These are phyloP conservation scores for Cherax destructor DNA, from an alignment of 1,140 invertebrate genomes.

Conservation along the genomic window DNA sequence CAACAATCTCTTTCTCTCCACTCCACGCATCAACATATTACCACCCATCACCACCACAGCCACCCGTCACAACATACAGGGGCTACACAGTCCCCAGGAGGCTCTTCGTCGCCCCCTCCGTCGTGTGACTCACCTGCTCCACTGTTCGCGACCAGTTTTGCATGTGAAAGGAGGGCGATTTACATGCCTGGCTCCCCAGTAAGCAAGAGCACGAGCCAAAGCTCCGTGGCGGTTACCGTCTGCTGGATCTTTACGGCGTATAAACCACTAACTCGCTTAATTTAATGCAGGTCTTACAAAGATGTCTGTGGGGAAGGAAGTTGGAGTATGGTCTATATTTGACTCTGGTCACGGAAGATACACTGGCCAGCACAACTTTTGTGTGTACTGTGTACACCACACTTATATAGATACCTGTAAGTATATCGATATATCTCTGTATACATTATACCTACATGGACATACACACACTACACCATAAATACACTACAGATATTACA, in stretches of 20 bases:
- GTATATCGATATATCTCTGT: neutral
- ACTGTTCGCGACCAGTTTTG: neutral
- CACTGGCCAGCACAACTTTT: neutral
- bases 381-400: neutral
- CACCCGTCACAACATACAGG: neutral
- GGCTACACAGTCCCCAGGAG: neutral
- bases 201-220: neutral
- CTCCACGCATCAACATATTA: no score
- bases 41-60: neutral
- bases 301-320: neutral
- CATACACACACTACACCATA: no score
- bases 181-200: neutral
- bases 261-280: neutral
- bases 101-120: neutral
- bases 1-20: no score
- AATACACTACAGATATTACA: no score
- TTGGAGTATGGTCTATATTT: neutral
- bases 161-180: constrained; percentile 6
- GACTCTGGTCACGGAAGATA: neutral
- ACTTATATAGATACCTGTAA: neutral
- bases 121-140: neutral
- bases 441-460: neutral
- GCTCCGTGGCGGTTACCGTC: neutral
- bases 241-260: constrained; percentile 7
- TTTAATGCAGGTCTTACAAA: neutral